phyloP scores from a whole-genome alignment of 92 coral and sea anemone species.

The Umimayanthus kanabou region DNA sequence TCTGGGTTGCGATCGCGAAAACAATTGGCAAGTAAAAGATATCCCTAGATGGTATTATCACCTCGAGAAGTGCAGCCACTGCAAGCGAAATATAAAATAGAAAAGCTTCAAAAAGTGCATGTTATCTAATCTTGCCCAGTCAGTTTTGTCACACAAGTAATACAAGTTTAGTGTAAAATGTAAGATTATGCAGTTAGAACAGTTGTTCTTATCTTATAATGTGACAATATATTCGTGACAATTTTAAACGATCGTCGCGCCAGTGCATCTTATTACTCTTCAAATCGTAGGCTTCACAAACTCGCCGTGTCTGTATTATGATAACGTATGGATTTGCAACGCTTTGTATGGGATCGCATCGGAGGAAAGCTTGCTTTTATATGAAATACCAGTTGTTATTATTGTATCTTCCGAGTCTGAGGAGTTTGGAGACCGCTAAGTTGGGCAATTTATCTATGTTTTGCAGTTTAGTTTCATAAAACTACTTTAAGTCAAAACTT shows the following conservation, averaged over 20 bases:
- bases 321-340: not conserved
- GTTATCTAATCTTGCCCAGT: not conserved
- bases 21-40: slow-evolving; percentile 17
- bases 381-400: no score
- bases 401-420: no score
- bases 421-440: no score
- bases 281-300: not conserved
- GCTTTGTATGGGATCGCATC: not conserved
- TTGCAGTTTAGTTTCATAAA: no score
- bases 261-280: not conserved
- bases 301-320: not conserved
- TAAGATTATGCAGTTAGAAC: no score
- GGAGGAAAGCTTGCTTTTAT: not conserved
- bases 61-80: slow-evolving; percentile 26
- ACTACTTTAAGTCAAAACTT: no score
- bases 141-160: not conserved
- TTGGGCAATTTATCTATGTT: no score
- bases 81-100: not conserved
- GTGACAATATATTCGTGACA: no score
- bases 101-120: not conserved
- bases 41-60: slow-evolving; percentile 53
- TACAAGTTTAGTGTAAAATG: no score
- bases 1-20: slow-evolving; percentile 28
- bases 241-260: no score
- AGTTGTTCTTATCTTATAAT: no score